Conservation (phyloP, 2,888 invertebrate species). For the Bhutanitis thaidina region DNA sequence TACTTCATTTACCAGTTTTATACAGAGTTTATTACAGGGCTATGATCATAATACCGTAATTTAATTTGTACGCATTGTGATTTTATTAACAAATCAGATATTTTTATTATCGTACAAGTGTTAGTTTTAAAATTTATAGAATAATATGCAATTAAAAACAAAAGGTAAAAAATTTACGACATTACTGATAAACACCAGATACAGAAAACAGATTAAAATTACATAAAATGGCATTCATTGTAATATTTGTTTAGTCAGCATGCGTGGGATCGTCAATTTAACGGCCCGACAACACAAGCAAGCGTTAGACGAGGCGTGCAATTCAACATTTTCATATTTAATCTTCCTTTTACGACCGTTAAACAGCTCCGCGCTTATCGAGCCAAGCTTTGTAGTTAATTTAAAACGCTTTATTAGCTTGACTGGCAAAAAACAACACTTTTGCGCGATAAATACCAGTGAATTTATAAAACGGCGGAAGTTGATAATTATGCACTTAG, state of each 20-base stretch:
- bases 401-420: conserved; percentile 16
- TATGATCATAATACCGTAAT: too few species aligned
- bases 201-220: too few species aligned
- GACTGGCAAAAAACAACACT: conserved; percentile 3
- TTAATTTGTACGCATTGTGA: too few species aligned
- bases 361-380: conserved; percentile 16
- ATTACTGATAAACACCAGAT: too few species aligned
- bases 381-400: conserved; percentile 12
- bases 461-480: conserved; percentile 12
- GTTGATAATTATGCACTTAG: conserved; percentile 9
- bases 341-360: conserved; percentile 17
- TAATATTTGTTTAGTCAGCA: not conserved
- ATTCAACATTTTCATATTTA: conserved; percentile 13
- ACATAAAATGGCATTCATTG: too few species aligned
- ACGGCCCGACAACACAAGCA: conserved; percentile 1
- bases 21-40: too few species aligned
- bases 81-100: too few species aligned
- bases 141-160: too few species aligned
- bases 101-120: too few species aligned
- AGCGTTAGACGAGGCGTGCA: conserved; percentile 16
- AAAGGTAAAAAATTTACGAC: too few species aligned
- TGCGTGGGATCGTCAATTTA: not conserved
- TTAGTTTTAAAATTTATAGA: too few species aligned
- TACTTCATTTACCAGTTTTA: too few species aligned
- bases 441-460: conserved; percentile 9